Conservation (phyloP, 1,140 invertebrate genomes). For the Drosophila melanogaster region Release_6_plus_ISO1_MT NT_033779.5:13651001-13651500, state of each 20-base stretch:
- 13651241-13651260: slow-evolving; percentile 81
- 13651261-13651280: slow-evolving; percentile 71
- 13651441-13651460: slow-evolving; percentile 8
- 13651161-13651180: slow-evolving; percentile 2
- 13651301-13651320: slow-evolving; percentile 17
- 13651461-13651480: slow-evolving; percentile 64
- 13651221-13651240: slow-evolving; percentile 53
- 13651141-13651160: neutral
- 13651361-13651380: slow-evolving; percentile 71
- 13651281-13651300: slow-evolving; percentile 13
- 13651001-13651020: neutral
- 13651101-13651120: neutral
- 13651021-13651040: neutral
- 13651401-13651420: slow-evolving; percentile 47
- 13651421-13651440: slow-evolving; percentile 12
- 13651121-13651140: neutral
- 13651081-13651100: too few species aligned
- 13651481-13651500: slow-evolving; percentile 83
- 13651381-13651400: slow-evolving; percentile 63
- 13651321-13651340: slow-evolving; percentile 34
- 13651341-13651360: slow-evolving; percentile 57
- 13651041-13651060: too few species aligned
- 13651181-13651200: neutral
- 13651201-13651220: neutral
- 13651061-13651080: too few species aligned